phyloP scores from a whole-genome alignment of 2,797 vertebrate genomes.

The Emys orbicularis region DNA sequence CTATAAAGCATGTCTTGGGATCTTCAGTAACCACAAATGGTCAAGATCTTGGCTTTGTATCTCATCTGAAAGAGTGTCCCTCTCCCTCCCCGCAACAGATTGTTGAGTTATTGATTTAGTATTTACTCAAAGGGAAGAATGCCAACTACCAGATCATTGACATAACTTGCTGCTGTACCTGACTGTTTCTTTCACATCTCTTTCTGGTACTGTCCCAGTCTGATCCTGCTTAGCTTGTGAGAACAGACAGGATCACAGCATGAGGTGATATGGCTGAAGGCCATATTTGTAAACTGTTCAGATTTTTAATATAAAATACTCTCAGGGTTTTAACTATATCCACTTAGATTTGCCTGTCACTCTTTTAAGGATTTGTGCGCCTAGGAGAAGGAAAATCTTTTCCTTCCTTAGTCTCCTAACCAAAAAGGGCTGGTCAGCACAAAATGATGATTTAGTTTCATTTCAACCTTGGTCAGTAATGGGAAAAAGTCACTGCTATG shows the following conservation, averaged over 20 bases:
- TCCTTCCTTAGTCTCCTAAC: not conserved
- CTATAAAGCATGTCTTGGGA: not conserved
- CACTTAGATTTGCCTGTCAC: not conserved
- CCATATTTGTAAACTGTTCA: not conserved
- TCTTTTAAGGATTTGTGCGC: not conserved
- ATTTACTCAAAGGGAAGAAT: not conserved
- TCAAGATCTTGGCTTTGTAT: not conserved
- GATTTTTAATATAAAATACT: not conserved
- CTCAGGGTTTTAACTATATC: not conserved
- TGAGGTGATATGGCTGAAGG: not conserved
- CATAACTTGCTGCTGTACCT: not conserved
- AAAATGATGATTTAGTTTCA: not conserved
- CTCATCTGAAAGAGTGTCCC: not conserved
- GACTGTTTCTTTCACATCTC: not conserved
- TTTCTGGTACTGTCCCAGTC: not conserved
- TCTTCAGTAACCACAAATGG: not conserved
- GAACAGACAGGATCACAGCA: not conserved
- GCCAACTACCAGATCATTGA: not conserved
- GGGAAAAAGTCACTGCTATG: not conserved
- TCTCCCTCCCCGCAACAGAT: fast-evolving
- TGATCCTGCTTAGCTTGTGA: not conserved
- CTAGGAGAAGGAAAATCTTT: fast-evolving
- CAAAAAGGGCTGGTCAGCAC: not conserved
- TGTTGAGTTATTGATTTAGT: not conserved
- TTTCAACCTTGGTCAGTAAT: not conserved